A percentile compares a stretch with the other conserved stretches of the same genome.
Evolutionary conservation across 2,113 vertebrate genomes (phyloP).

Genomic region (Mus musculus): GRCm39 chr14:85635501-85636000

Average conservation of each 20-base stretch:
- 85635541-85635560: background rate
- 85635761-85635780: background rate
- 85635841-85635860: background rate
- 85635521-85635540: background rate
- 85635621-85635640: background rate
- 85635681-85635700: constrained; percentile 2
- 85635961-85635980: constrained; percentile 45
- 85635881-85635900: background rate
- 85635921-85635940: constrained; percentile 65
- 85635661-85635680: background rate
- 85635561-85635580: background rate
- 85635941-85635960: constrained; percentile 72
- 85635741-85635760: background rate
- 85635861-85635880: constrained; percentile 51
- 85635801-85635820: background rate
- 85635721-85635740: background rate
- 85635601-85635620: background rate
- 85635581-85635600: background rate
- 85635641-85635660: background rate
- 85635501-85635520: background rate
- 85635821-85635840: constrained; percentile 27
- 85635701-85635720: constrained; percentile 11
- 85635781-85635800: background rate
- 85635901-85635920: constrained; percentile 64
- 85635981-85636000: constrained; percentile 66